phyloP scores from a whole-genome alignment of 53 echinoderm and acorn worm species.

The Henricia sp. region DNA sequence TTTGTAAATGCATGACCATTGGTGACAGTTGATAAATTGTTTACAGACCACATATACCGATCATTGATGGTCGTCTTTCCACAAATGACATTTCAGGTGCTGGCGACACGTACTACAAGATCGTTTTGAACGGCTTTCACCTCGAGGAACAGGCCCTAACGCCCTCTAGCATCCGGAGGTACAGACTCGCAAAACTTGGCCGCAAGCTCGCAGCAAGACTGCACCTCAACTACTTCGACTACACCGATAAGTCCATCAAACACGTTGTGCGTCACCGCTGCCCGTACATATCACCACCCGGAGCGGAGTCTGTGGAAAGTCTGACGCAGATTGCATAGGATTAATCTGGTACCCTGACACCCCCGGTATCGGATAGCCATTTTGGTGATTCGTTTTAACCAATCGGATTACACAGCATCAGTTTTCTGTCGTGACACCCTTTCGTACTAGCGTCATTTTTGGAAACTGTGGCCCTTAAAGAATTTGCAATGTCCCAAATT shows the following conservation, averaged over 20 bases:
- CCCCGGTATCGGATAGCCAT: no score
- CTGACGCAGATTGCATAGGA: slow-evolving; percentile 17
- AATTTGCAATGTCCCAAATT: no score
- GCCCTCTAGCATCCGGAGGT: slow-evolving; percentile 73
- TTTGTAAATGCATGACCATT: no score
- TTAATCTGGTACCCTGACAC: no score
- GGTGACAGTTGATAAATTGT: no score
- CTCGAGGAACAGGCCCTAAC: slow-evolving; percentile 83
- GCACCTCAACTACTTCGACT: slow-evolving; percentile 92
- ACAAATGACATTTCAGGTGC: slow-evolving; percentile 10
- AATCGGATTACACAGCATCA: no score
- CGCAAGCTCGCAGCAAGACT: slow-evolving; percentile 82
- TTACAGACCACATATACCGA: background rate
- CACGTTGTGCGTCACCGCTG: slow-evolving; percentile 89
- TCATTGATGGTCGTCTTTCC: background rate
- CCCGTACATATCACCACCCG: slow-evolving; percentile 70
- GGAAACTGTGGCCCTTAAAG: no score
- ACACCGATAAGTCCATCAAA: slow-evolving; percentile 75
- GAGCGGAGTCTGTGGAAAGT: slow-evolving; percentile 35
- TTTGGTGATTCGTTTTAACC: no score
- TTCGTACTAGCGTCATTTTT: no score
- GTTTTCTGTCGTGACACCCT: no score
- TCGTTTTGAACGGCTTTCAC: slow-evolving; percentile 91
- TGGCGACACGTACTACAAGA: slow-evolving; percentile 88
- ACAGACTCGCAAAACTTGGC: slow-evolving; percentile 87